Evolutionary conservation across 2,888 invertebrate species (phyloP), one percentile per base, ranked within the genome.

Genomic region (Stenolophus ochropezus): DNA sequence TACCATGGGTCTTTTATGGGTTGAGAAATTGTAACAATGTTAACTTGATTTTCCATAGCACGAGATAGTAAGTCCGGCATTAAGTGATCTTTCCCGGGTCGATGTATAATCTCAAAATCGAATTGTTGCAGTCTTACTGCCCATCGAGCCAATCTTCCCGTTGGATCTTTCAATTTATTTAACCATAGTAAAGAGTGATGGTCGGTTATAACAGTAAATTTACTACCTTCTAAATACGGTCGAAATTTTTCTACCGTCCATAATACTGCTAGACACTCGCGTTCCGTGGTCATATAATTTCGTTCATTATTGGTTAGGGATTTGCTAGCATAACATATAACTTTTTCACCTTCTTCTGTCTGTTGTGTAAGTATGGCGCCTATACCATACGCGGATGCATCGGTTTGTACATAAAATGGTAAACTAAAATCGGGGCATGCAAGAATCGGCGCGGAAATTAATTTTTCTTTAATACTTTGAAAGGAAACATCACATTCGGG

Each of bases 181-280:
- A n/a, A n/a, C 21, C 86, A 82, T 1, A 88, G 75, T 3, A 88
- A 82, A 0, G 88, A 88, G 82, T 87, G 88, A 83, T 89, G 88
- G 82, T 89, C 88, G 0, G 88, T 89, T 83, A 85, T 84, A 1
- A 89, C 76, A n/a, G 58, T 76, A 42, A 89, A 84, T 23, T 84
- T 65, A 27, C 83, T 83, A 8, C 87, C 88, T 5, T 83, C 82
- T 5, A 88, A 61, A 77, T 85, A 88, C 27, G 88, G 85, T 56
- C 84, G 76, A 77, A 88, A 87, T 79, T 84, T n/a, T n/a, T n/a
- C n/a, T n/a, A n/a, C n/a, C n/a, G n/a, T n/a, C n/a, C n/a, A n/a
- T n/a, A n/a, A n/a, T 0, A 88, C 78, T 4, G 86, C 88, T 4
- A 89, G 14, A 25, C 25, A 14, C 16, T 69, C 69, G 4, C 23